Evolutionary conservation across 2,113 vertebrate genomes (phyloP).

Genomic region (Pachyramphus minor): DNA sequence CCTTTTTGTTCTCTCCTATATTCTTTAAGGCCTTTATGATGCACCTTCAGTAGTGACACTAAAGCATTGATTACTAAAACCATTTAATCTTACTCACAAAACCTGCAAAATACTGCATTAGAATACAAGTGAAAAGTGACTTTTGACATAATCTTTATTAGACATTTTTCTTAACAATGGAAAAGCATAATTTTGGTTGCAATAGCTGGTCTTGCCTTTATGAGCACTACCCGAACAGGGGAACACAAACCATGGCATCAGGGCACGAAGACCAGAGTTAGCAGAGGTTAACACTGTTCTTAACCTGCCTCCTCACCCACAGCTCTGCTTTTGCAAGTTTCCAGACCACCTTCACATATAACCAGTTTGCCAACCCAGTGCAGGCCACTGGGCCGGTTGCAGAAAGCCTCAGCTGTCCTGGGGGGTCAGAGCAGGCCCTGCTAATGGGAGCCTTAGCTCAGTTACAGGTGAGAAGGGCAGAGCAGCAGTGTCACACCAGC

Average conservation of each 20-base stretch:
- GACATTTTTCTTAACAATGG: not conserved
- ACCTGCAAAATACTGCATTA: not conserved
- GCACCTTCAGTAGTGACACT: not conserved
- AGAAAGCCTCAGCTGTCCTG: not conserved
- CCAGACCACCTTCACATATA: not conserved
- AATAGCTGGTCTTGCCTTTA: not conserved
- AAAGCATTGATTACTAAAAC: not conserved
- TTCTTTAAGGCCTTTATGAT: not conserved
- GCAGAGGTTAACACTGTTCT: not conserved
- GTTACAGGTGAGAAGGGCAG: not conserved
- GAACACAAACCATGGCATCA: not conserved
- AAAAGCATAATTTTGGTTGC: not conserved
- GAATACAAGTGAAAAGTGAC: not conserved
- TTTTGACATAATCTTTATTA: not conserved
- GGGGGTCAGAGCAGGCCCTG: not conserved
- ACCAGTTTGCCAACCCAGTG: too few species aligned
- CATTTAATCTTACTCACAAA: not conserved
- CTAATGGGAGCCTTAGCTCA: fast-evolving
- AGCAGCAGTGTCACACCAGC: not conserved
- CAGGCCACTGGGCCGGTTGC: not conserved
- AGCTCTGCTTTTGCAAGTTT: not conserved
- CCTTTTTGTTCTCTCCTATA: not conserved
- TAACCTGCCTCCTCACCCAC: not conserved
- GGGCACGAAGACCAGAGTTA: not conserved
- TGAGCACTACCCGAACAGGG: not conserved